Conservation (phyloP, 35 echinoderm and acorn worm genomes). For the Holothuria glaberrima region DNA sequence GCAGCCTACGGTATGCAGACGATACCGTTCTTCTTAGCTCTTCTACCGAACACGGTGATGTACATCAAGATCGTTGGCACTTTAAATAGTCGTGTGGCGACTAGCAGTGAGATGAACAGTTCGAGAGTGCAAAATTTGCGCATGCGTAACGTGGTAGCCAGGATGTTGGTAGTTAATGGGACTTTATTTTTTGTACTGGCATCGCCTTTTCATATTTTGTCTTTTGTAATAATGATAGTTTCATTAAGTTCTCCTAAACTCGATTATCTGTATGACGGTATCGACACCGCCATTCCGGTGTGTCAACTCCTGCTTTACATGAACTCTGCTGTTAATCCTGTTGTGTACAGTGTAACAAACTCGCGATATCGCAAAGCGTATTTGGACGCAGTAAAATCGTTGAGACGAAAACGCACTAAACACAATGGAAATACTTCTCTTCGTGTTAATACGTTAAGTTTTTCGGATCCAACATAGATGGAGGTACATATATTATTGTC, state of each 20-base stretch:
- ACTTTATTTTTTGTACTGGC: conserved; percentile 55
- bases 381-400: conserved; percentile 23
- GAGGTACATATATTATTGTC: too few relatives aligned
- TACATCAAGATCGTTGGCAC: conserved; percentile 41
- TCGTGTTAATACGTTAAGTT: too few relatives aligned
- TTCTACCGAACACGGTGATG: conserved; percentile 37
- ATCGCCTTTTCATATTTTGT: conserved; percentile 45
- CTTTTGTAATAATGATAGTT: conserved; percentile 36
- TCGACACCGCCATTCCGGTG: conserved; percentile 8
- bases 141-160: conserved; percentile 36
- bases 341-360: conserved; percentile 54
- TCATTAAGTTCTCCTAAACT: not conserved
- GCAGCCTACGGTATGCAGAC: conserved; percentile 48
- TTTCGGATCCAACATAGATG: too few relatives aligned
- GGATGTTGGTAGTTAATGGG: conserved; percentile 57
- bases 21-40: conserved; percentile 51
- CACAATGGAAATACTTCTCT: too few relatives aligned
- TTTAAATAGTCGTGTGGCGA: not conserved
- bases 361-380: conserved; percentile 50
- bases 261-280: not conserved
- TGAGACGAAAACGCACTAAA: too few relatives aligned
- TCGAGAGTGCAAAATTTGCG: conserved; percentile 24
- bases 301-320: conserved; percentile 54
- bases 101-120: conserved; percentile 15
- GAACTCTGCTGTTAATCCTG: conserved; percentile 63